Base-by-base conservation (phyloP, 2,797 vertebrate genomes). In the Halcyon chelicuti region DNA sequence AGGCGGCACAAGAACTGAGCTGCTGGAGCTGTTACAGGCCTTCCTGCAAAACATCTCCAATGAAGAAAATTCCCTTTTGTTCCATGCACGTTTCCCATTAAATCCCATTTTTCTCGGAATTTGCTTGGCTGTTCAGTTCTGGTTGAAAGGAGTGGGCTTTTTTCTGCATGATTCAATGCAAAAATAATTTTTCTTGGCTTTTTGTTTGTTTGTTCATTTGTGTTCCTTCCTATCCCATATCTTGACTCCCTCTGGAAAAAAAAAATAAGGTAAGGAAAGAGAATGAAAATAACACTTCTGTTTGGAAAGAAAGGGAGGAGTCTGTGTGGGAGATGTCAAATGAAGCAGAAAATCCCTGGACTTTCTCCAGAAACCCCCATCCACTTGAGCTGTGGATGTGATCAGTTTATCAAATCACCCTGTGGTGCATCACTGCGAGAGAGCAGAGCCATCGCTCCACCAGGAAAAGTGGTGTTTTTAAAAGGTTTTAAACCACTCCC, bases 401-500 rank as follows among this genome's bases (percentile, higher is more conserved):
- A 86, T 62, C 90, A 72, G 85, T 95, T 97, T 93, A 94, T 97
- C 95, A 94, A 83, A 95, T 93, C 95, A 95, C 96, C 57, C 85
- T 94, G 91, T 52, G 84, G 71, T 52, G 70, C n/a, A 25, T 33
- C 14, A 0, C 89, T 60, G 66, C 6, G 80, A 52, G 84, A 73
- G 42, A 67, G 52, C 49, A 47, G 76, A 57, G 47, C 5, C 1
- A 0, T 70, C n/a, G 44, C 60, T 75, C 47, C 0, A 0, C 13
- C 0, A 0, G 76, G 57, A 78, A n/a, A 71, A 74, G 37, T n/a
- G n/a, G n/a, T n/a, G n/a, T n/a, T n/a, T n/a, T n/a, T n/a, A n/a
- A n/a, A n/a, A n/a, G n/a, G n/a, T 94, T 91, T 58, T n/a, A n/a
- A 85, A 58, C 0, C 3, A 9, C 67, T 52, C 62, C 26, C 5